A percentile compares a stretch with the other conserved stretches of the same genome.
Conservation (phyloP, 2,113 vertebrate species). For the Callipepla californica region DNA sequence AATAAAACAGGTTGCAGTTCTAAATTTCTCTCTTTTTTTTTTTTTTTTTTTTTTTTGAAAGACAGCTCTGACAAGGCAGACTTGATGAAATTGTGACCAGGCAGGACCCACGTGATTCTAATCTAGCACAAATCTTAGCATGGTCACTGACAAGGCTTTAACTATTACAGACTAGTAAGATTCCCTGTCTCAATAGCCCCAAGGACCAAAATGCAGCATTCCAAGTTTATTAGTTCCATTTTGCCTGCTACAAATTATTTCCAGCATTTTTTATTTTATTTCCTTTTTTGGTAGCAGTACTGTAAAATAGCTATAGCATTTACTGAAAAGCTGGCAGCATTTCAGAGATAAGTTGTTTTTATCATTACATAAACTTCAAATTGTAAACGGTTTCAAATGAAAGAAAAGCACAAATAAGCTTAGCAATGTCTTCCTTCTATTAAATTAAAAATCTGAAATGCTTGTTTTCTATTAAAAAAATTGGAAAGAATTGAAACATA, state of each 20-base stretch:
- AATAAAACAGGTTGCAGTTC: background rate
- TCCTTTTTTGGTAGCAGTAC: background rate
- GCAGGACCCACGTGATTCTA: background rate
- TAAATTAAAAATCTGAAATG: background rate
- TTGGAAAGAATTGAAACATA: background rate
- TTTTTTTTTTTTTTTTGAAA: background rate
- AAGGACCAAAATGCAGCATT: background rate
- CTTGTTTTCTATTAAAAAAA: background rate
- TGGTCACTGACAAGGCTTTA: background rate
- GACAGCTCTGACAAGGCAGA: background rate
- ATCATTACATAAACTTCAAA: background rate
- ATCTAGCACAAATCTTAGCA: background rate
- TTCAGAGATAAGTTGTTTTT: background rate
- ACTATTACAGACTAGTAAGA: background rate
- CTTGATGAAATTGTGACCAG: background rate
- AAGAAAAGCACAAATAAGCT: background rate
- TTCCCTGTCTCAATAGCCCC: background rate
- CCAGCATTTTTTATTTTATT: background rate
- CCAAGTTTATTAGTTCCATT: background rate
- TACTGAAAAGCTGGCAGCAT: background rate
- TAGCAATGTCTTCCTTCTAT: background rate
- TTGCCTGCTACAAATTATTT: background rate
- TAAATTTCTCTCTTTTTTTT: background rate
- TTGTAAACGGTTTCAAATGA: background rate
- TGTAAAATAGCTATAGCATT: background rate